A percentile compares a stretch with the other conserved stretches of the same genome.
phyloP scores from a whole-genome alignment of 1,140 invertebrate genomes.

The Cotesia glomerata region DNA sequence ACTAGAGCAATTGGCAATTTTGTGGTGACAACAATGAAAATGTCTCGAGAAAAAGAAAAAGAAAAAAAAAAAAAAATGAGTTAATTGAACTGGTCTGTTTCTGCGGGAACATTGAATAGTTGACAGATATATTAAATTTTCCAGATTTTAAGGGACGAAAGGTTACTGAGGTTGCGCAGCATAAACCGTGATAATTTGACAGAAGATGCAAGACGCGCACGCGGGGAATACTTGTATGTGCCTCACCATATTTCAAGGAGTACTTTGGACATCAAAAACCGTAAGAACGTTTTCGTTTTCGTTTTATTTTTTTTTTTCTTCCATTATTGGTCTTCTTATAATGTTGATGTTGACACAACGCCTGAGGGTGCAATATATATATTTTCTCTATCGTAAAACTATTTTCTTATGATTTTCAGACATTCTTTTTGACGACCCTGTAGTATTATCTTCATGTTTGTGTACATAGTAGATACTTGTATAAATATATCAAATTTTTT shows the following conservation, averaged over 20 bases:
- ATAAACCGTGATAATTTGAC: slow-evolving; percentile 55
- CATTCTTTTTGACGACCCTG: too few relatives aligned
- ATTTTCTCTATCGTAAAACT: too few relatives aligned
- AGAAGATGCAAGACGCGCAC: slow-evolving; percentile 52
- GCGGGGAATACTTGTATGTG: slow-evolving; percentile 57
- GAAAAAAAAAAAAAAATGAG: too few relatives aligned
- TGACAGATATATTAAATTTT: slow-evolving; percentile 17
- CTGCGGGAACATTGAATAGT: background rate
- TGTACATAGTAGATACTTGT: too few relatives aligned
- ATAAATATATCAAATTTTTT: too few relatives aligned
- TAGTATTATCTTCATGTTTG: too few relatives aligned
- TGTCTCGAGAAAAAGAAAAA: too few relatives aligned
- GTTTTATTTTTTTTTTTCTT: too few relatives aligned
- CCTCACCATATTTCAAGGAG: slow-evolving; percentile 53
- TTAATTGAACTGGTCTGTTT: background rate
- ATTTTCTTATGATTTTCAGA: too few relatives aligned
- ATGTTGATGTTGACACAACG: too few relatives aligned
- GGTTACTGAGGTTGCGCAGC: slow-evolving; percentile 45
- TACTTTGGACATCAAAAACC: slow-evolving; percentile 55
- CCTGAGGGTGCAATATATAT: too few relatives aligned
- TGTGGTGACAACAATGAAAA: background rate
- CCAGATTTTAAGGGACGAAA: slow-evolving; percentile 55
- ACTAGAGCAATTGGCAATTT: slow-evolving; percentile 6
- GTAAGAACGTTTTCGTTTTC: slow-evolving; percentile 40
- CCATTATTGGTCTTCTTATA: too few relatives aligned